Evolutionary conservation across 2,888 invertebrate genomes (phyloP).

Genomic region (Megamerina dolium): DNA sequence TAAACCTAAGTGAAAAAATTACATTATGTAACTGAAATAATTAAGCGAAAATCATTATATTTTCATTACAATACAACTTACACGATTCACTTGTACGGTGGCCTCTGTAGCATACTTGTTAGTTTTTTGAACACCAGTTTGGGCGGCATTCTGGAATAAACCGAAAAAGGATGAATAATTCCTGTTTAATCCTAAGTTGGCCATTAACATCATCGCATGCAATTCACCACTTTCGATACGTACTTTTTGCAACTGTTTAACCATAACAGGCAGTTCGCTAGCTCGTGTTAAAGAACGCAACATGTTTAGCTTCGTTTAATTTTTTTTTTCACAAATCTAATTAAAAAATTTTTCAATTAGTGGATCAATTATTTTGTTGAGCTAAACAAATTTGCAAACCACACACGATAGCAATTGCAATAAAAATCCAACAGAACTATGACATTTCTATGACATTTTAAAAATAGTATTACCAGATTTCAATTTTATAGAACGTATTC

Average conservation of each 20-base stretch:
- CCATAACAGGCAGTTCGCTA: slow-evolving; percentile 39
- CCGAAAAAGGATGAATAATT: slow-evolving; percentile 43
- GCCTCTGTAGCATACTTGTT: slow-evolving; percentile 50
- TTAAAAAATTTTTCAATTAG: slow-evolving; percentile 4
- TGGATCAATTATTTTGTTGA: too few species aligned
- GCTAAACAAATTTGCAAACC: too few species aligned
- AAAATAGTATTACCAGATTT: too few species aligned
- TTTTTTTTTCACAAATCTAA: not conserved
- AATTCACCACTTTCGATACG: slow-evolving; percentile 24
- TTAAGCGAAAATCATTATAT: too few species aligned
- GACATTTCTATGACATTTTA: too few species aligned
- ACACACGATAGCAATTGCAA: too few species aligned
- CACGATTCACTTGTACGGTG: slow-evolving; percentile 46
- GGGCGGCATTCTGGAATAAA: slow-evolving; percentile 44
- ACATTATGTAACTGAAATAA: slow-evolving; percentile 24
- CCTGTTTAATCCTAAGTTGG: slow-evolving; percentile 15
- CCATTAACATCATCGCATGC: slow-evolving; percentile 11
- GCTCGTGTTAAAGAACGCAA: slow-evolving; percentile 38
- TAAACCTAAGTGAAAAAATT: too few species aligned
- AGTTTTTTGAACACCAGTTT: slow-evolving; percentile 37
- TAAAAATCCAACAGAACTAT: too few species aligned
- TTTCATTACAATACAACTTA: too few species aligned
- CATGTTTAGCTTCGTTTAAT: slow-evolving; percentile 28
- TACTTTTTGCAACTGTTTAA: slow-evolving; percentile 45
- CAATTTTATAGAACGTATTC: too few species aligned